These are phyloP conservation scores for Chloebia gouldiae DNA, from an alignment of 2,113 vertebrate genomes.

Conservation along the genomic window DNA sequence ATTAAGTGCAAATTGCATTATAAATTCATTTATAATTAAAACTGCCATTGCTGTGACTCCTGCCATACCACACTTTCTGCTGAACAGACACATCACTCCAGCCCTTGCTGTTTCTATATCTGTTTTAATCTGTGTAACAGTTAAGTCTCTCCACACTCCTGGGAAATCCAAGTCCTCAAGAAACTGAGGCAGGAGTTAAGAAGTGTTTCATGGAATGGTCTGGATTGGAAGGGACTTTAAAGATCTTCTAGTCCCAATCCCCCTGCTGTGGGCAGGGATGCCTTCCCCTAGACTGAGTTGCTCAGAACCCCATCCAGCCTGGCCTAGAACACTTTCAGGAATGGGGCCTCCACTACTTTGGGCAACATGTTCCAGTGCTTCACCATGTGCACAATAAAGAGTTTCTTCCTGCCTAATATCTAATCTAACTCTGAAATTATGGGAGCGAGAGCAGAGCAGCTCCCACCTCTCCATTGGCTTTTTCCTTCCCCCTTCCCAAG, in stretches of 20 bases:
- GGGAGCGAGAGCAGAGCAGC: accelerated
- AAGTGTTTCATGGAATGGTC: neutral
- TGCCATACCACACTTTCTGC: constrained; percentile 14
- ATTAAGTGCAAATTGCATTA: constrained; percentile 41
- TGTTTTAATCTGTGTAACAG: neutral
- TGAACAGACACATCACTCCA: neutral
- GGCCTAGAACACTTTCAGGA: neutral
- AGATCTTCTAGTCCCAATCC: neutral
- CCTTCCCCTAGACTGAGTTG: neutral
- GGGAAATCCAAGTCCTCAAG: neutral
- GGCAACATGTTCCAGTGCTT: neutral
- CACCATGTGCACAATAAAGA: neutral
- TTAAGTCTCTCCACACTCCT: neutral
- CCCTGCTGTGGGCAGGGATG: neutral
- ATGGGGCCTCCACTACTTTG: neutral
- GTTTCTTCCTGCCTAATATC: neutral
- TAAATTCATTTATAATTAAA: constrained; percentile 50
- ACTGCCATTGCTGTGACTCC: constrained; percentile 11
- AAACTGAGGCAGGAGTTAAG: neutral
- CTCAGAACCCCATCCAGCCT: neutral
- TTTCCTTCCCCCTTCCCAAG: neutral
- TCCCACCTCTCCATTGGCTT: accelerated
- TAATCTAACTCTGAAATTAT: neutral
- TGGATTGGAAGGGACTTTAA: neutral
- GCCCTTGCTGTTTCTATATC: neutral